Evolutionary conservation across 2,888 invertebrate genomes (phyloP), one percentile per base, ranked within the genome.

Genomic region (Nipponacmea schrenckii): DNA sequence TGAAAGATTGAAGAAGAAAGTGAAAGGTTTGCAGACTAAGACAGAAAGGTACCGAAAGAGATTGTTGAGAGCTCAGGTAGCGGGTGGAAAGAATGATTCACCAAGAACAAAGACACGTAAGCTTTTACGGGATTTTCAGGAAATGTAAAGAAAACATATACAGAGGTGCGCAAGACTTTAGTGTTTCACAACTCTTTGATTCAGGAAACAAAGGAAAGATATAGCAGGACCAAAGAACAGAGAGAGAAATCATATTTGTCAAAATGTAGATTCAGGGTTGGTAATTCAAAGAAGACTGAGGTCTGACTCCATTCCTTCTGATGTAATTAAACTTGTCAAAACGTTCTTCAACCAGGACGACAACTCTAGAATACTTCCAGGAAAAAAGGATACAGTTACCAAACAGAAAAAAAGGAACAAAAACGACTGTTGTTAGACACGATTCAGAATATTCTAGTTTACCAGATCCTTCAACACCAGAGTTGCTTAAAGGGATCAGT

Each of bases 381-480:
- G 76, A 1, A 70, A 70, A 39, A 74, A 74, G 46, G 50, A 50
- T 24, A 76, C 70, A 24, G 39, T 74, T 24, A 76, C 74, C 27
- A 50, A 44, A 64, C 15, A 63, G 46, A 77, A 64, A 14, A 62
- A 44, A 77, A 12, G 64, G 75, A 69, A 50, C 75, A 79, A 24
- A 68, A 70, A 39, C 63, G 76, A n/a, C 24, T 77, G 5, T 31
- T 77, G 20, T 24, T 4, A 15, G 73, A 79, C 63, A 64, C 45
- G 7, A 50, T n/a, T 50, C 20, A 50, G 50, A 72, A 66, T 14
- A 5, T 67, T 3, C 8, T 46, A 27, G 15, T 67, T 10, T 48
- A 67, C 45, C 67, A 67, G 45, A n/a, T 67, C n/a, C n/a, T n/a
- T n/a, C n/a, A n/a, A n/a, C n/a, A n/a, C n/a, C n/a, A n/a, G n/a